phyloP scores from a whole-genome alignment of 2,797 vertebrate genomes.

The Anableps anableps region DNA sequence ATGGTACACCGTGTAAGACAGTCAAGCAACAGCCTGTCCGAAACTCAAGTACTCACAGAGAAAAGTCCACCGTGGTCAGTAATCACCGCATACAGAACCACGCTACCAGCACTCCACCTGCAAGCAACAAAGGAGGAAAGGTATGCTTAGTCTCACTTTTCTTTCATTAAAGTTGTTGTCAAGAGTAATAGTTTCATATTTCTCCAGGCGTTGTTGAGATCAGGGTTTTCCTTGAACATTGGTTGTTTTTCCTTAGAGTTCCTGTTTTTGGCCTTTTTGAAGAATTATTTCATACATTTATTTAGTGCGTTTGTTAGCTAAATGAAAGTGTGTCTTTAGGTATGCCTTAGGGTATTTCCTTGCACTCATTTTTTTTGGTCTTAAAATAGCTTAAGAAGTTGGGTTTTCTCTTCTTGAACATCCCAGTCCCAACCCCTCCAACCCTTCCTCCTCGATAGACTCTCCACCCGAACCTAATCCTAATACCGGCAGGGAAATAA shows the following conservation, averaged over 20 bases:
- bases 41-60: slow-evolving; percentile 83
- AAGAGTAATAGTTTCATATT: neutral
- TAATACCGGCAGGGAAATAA: too few relatives aligned
- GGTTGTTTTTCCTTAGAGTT: neutral
- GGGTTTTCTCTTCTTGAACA: too few relatives aligned
- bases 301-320: neutral
- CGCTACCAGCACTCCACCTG: slow-evolving; percentile 83
- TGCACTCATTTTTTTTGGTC: neutral
- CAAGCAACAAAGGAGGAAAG: slow-evolving; percentile 91
- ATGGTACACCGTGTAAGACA: slow-evolving; percentile 95
- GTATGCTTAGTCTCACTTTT: slow-evolving; percentile 69
- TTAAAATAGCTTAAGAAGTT: neutral
- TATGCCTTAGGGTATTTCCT: neutral
- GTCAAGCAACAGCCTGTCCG: slow-evolving; percentile 90
- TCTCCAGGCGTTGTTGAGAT: neutral
- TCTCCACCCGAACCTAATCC: too few relatives aligned
- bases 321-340: neutral
- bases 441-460: too few relatives aligned
- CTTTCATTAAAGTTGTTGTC: neutral
- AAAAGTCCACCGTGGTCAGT: slow-evolving; percentile 79
- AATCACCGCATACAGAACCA: slow-evolving; percentile 86
- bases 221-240: neutral
- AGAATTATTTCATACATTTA: neutral
- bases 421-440: too few relatives aligned
- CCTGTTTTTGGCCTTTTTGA: neutral